Evolutionary conservation across 2,888 invertebrate species (phyloP), one percentile per base, ranked within the genome.

Genomic region (Cybosia mesomella): DNA sequence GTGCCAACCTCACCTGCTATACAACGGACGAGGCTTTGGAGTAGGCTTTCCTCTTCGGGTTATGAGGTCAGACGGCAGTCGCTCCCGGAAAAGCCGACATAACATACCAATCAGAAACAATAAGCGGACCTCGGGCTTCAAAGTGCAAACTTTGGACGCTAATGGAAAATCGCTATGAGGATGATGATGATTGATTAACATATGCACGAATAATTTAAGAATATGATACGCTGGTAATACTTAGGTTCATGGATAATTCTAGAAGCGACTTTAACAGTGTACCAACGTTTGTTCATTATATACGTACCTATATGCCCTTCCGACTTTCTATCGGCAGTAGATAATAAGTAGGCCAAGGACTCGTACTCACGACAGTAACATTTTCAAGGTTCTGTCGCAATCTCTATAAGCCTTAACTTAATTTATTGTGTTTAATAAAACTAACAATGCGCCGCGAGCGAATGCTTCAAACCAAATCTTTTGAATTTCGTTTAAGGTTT

Each of bases 281-380:
- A 13, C 39, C 15, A 43, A 43, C 49, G 49, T 18, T 49, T 15
- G 39, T 7, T 9, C n/a, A 49, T n/a, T 24, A 22, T 13, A 13
- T 55, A 21, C 21, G 4, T 43, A 43, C n/a, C 22, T 55, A 55
- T 22, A 24, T 24, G 15, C 11, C 21, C 4, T 18, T 24, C 3
- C 54, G 24, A 55, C 32, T 32, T 58, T 58, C 49, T 68, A 69
- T 74, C 73, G 69, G 70, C 71, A 69, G 28, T 58, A 58, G 64
- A 77, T 70, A 28, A 28, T 28, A 73, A 79, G 68, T 68, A 70
- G 80, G 87, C 84, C 88, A 87, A 85, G 88, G 85, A 64, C 83
- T 79, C 68, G 68, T 64, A 61, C 71, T 73, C 77, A 74, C 71
- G 70, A 70, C 76, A 73, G 75, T 73, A 68, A 70, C 75, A 77